Percentiles rank a stretch among this genome's conserved stretches.
Conservation (phyloP, 2,113 vertebrate species). For the Thryonomys swinderianus region DNA sequence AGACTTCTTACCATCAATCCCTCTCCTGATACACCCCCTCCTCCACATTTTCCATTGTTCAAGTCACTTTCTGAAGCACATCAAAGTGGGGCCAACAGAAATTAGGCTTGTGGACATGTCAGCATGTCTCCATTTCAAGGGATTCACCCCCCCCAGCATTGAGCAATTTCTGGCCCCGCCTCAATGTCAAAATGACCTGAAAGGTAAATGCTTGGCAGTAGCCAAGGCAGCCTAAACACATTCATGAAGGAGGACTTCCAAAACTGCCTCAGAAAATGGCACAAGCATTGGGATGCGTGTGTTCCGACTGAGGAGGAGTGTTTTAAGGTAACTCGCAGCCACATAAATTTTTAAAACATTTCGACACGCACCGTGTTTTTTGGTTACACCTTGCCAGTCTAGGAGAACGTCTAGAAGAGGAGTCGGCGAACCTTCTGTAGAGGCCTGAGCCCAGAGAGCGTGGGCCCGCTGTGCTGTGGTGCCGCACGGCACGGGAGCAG, state of each 20-base stretch:
- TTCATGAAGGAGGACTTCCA: not conserved
- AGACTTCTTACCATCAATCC: not conserved
- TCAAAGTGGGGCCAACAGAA: not conserved
- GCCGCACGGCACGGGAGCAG: rapidly evolving
- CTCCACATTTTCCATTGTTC: not conserved
- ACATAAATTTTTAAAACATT: not conserved
- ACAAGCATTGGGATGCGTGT: not conserved
- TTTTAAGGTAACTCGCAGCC: not conserved
- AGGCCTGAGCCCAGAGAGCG: not conserved
- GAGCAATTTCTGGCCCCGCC: not conserved
- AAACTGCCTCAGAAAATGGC: not conserved
- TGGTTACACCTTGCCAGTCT: not conserved
- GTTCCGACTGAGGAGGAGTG: not conserved
- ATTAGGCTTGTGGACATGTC: not conserved
- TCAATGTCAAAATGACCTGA: not conserved
- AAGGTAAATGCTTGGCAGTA: not conserved
- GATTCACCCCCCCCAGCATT: not conserved
- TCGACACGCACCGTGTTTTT: not conserved
- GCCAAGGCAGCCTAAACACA: not conserved
- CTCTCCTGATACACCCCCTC: not conserved
- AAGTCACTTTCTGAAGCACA: not conserved
- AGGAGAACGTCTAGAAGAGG: not conserved
- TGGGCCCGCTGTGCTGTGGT: no score
- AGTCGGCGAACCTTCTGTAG: not conserved
- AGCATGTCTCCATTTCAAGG: not conserved